These are phyloP conservation scores for Merops nubicus DNA, from an alignment of 2,113 vertebrate species.

Conservation along the genomic window DNA sequence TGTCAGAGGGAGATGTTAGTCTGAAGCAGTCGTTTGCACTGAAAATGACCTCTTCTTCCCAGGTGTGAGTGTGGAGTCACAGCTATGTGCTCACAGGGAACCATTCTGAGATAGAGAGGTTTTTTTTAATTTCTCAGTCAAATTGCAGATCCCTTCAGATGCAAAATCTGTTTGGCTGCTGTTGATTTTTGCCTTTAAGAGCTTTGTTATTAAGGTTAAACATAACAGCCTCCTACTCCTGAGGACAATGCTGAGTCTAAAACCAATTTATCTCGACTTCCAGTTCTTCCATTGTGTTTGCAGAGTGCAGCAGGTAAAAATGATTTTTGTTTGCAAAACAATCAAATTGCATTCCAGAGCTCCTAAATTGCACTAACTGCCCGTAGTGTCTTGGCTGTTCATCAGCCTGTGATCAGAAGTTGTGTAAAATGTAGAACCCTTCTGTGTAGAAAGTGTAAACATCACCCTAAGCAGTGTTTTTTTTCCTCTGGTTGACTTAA, in stretches of 20 bases:
- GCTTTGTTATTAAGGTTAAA: background rate
- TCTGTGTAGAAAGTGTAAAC: background rate
- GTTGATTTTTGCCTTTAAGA: background rate
- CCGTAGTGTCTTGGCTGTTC: background rate
- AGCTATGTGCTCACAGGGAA: background rate
- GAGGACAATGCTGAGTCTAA: background rate
- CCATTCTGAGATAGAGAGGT: too few species aligned
- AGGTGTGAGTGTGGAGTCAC: background rate
- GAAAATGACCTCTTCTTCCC: background rate
- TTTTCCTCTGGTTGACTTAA: background rate
- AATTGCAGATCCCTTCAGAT: background rate
- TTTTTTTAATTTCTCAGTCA: background rate
- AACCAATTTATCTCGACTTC: slow-evolving; percentile 39
- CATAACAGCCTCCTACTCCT: background rate
- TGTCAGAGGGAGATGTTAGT: background rate
- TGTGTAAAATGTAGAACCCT: background rate
- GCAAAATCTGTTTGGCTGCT: background rate
- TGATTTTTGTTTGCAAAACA: slow-evolving; percentile 44
- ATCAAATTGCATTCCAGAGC: background rate
- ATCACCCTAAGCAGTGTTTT: background rate
- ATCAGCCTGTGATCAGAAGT: background rate
- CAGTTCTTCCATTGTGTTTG: slow-evolving; percentile 39
- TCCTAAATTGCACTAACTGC: background rate
- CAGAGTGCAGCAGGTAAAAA: slow-evolving; percentile 36
- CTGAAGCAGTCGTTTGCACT: background rate